These are phyloP conservation scores for Acrobasis repandana DNA, from an alignment of 2,888 invertebrate species.

Conservation along the genomic window DNA sequence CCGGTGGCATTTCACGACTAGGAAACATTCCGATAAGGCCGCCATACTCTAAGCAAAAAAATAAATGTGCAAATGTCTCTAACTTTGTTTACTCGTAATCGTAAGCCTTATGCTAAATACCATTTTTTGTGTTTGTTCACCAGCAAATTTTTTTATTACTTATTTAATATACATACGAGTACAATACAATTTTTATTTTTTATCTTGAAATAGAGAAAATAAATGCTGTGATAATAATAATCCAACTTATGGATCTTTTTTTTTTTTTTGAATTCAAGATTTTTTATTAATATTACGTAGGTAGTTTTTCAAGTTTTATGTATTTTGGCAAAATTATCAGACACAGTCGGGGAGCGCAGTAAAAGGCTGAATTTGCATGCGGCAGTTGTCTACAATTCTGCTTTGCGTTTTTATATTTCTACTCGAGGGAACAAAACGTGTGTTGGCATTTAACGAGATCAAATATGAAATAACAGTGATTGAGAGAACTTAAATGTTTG, in stretches of 20 bases:
- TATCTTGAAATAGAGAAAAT: too few species aligned
- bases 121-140: too few species aligned
- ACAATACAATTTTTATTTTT: too few species aligned
- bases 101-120: too few species aligned
- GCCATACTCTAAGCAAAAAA: constrained; percentile 47
- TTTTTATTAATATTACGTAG: too few species aligned
- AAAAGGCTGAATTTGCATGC: constrained; percentile 61
- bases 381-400: constrained; percentile 47
- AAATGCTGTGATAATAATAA: too few species aligned
- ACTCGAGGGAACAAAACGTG: constrained; percentile 52
- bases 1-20: constrained; percentile 61
- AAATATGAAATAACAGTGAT: constrained; percentile 44
- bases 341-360: constrained; percentile 35
- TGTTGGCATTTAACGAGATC: constrained; percentile 55
- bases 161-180: too few species aligned
- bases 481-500: constrained; percentile 34
- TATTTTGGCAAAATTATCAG: constrained; percentile 29
- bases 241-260: too few species aligned
- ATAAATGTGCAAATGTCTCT: constrained; percentile 47
- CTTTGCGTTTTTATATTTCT: constrained; percentile 59
- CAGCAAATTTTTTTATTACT: too few species aligned
- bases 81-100: too few species aligned
- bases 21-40: constrained; percentile 49
- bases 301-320: background rate
- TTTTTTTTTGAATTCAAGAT: too few species aligned